These are phyloP conservation scores for Oreochromis mossambicus DNA, from an alignment of 2,797 vertebrate species.

Conservation along the genomic window DNA sequence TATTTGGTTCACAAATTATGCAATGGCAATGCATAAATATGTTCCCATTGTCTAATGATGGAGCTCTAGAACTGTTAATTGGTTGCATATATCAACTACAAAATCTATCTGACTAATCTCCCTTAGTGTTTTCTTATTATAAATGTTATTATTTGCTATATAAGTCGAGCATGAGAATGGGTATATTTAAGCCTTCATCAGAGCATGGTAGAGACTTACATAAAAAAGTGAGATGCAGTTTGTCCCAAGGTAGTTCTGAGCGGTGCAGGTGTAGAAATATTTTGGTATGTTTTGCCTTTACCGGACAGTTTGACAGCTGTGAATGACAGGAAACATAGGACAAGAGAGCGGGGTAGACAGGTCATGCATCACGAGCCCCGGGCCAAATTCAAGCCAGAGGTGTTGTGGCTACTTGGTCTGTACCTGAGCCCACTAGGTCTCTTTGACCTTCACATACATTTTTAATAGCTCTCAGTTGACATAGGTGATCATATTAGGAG, in stretches of 20 bases:
- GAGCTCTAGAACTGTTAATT: neutral
- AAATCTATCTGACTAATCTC: neutral
- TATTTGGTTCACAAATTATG: neutral
- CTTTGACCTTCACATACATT: neutral
- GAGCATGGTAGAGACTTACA: neutral
- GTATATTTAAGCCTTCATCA: neutral
- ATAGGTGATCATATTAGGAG: neutral
- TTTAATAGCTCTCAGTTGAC: neutral
- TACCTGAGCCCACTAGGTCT: neutral
- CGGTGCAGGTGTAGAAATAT: neutral
- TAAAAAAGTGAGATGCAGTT: neutral
- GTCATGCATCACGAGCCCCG: slow-evolving; percentile 6
- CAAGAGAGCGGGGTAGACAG: neutral
- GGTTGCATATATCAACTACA: neutral
- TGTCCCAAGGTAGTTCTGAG: neutral
- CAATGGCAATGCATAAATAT: neutral
- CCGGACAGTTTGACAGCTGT: slow-evolving; percentile 24
- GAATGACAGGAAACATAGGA: slow-evolving; percentile 32
- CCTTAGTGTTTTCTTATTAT: neutral
- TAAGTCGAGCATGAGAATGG: accelerated
- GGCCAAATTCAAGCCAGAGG: neutral
- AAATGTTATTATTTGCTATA: neutral
- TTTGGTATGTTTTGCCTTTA: slow-evolving; percentile 14
- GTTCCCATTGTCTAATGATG: neutral
- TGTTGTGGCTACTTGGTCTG: neutral